Evolutionary conservation across 1,140 invertebrate species (phyloP), one percentile per base, ranked within the genome.

Genomic region (Pogonognathellus flavescens): DNA sequence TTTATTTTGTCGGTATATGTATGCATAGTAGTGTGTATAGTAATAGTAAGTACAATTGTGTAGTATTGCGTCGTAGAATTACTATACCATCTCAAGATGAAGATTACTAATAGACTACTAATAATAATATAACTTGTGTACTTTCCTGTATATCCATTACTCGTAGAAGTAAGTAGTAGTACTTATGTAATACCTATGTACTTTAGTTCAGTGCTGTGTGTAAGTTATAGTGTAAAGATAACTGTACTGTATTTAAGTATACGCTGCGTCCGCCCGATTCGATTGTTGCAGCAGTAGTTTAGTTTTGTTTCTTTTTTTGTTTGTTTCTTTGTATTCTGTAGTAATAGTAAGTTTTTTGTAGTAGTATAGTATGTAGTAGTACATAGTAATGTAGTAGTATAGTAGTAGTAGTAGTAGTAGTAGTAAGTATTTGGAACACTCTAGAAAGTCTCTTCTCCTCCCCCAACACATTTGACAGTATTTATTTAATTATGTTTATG

Each of bases 281-380:
- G 70, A 76, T 76, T 76, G 70, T 76, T 76, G 70, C 70, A 76
- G 70, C 70, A 76, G 70, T 76, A 76, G 70, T 76, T 76, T 76
- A 49, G 70, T 49, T 76, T 76, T 50, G 25, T 76, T 66, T 66
- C 62, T 66, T 31, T 76, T 76, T 76, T 76, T 76, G 70, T 76
- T 76, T 76, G 70, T 76, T 76, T 76, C 70, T 76, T 76, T 76
- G 70, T 76, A 76, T 70, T 62, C n/a, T 41, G 62, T 31, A 66
- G 66, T 70, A 41, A 41, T 41, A 41, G 6, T 41, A 41, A 41
- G 31, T 41, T 14, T 41, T 16, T 31, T 25, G 31, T 70, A 70
- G 31, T 25, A 70, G 31, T 70, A 41, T 31, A 16, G 20, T 70
- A 70, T 20, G 31, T 76, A 76, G 70, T 76, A 76, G 31, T 76